Conservation (phyloP, 2,888 invertebrate species). For the Tipula confusa region DNA sequence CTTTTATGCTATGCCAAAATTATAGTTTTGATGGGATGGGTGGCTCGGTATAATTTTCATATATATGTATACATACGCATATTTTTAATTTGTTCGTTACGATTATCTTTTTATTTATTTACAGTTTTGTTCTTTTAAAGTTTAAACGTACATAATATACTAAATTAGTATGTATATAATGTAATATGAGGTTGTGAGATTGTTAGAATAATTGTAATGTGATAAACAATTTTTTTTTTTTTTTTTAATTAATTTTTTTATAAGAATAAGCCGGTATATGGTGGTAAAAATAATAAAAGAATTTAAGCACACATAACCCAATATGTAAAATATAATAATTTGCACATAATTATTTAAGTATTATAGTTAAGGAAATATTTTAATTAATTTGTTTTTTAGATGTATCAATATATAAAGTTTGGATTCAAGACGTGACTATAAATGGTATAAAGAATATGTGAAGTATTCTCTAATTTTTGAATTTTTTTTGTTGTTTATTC, state of each 20-base stretch:
- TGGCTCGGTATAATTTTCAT: not conserved
- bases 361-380: not conserved
- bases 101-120: not conserved
- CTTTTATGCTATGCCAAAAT: not conserved
- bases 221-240: not conserved
- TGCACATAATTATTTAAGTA: not conserved
- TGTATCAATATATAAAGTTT: too few species aligned
- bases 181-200: not conserved
- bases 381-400: not conserved
- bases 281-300: not conserved
- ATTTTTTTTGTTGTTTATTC: too few species aligned
- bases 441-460: too few species aligned
- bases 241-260: not conserved
- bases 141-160: not conserved
- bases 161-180: not conserved
- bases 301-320: not conserved
- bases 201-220: not conserved
- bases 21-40: not conserved
- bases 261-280: not conserved
- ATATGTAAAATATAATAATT: not conserved
- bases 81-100: not conserved
- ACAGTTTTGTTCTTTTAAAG: not conserved
- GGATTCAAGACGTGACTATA: too few species aligned
- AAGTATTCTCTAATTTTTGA: too few species aligned
- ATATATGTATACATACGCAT: not conserved